Evolutionary conservation across 2,797 vertebrate species (phyloP), one percentile per base, ranked within the genome.

Genomic region (Eidolon dupreanum): DNA sequence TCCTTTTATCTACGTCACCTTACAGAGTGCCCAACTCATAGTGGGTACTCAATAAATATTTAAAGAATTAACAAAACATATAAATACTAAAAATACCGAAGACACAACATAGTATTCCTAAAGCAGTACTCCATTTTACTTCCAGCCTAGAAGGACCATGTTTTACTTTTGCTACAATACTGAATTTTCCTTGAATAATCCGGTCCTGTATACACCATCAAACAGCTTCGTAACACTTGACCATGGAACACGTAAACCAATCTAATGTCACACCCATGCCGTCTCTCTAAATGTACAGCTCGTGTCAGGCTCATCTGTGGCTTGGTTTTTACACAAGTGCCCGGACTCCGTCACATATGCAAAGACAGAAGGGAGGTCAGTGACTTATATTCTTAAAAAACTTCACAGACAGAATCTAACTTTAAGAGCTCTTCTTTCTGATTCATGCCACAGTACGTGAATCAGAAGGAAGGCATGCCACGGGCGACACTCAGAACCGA

Each of bases 71-170:
- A 26, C 41, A 31, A n/a, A 43, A 36, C 43, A 31, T 10, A 8
- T 6, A 33, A 46, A 12, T 1, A 7, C 38, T 74, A 49, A 51
- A 70, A 41, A 41, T 4, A 4, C 11, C 28, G 86, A 8, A 24
- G 22, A 11, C 22, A 28, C 1, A 28, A 12, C 49, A 36, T 0
- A 75, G 38, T 2, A 8, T 28, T 73, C n/a, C 24, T 5, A 66
- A 22, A 63, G 83, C 26, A 24, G 3, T 0, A 7, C 9, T 28
- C 22, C 22, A 0, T 2, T 0, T 31, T 28, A 15, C 59, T 51
- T 33, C 41, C 0, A 24, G 68, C 8, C 41, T 31, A 2, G 5
- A 53, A 49, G 31, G 68, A 31, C 53, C 59, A 43, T 19, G 7
- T 19, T 61, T 73, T 55, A 70, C 81, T 88, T 77, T 15, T 57